These are phyloP conservation scores for Elysia chlorotica DNA, from an alignment of 1,140 invertebrate species.

Conservation along the genomic window DNA sequence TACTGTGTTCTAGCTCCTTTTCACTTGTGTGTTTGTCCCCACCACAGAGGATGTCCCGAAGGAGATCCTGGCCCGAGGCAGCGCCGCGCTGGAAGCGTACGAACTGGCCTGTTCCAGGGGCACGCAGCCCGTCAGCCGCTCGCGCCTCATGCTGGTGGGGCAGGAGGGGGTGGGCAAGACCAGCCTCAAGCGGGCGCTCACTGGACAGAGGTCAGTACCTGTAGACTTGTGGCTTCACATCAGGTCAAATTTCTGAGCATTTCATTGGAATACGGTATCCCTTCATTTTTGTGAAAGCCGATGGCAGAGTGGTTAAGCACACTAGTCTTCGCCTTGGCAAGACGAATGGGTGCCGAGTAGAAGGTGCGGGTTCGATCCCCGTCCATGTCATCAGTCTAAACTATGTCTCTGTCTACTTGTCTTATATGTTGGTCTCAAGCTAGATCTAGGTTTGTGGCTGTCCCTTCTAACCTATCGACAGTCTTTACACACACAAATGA, in stretches of 20 bases:
- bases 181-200: conserved; percentile 51
- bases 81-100: conserved; percentile 59
- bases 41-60: conserved; percentile 58
- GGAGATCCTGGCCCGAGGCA: conserved; percentile 61
- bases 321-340: too few relatives aligned
- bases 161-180: conserved; percentile 57
- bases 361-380: not conserved
- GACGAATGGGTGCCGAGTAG: too few relatives aligned
- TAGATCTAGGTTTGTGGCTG: too few relatives aligned
- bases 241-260: not conserved
- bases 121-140: conserved; percentile 53
- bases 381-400: not conserved
- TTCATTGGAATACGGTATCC: not conserved
- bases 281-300: not conserved
- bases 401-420: too few relatives aligned
- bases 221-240: not conserved
- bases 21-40: not conserved
- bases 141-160: conserved; percentile 60
- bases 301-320: too few relatives aligned
- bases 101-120: conserved; percentile 58
- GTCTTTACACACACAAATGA: too few relatives aligned
- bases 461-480: too few relatives aligned
- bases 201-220: conserved; percentile 47
- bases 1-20: not conserved
- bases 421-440: too few relatives aligned